Evolutionary conservation across 2,888 invertebrate species (phyloP), one percentile per base, ranked within the genome.

Genomic region (Drosophila percnosoma): DNA sequence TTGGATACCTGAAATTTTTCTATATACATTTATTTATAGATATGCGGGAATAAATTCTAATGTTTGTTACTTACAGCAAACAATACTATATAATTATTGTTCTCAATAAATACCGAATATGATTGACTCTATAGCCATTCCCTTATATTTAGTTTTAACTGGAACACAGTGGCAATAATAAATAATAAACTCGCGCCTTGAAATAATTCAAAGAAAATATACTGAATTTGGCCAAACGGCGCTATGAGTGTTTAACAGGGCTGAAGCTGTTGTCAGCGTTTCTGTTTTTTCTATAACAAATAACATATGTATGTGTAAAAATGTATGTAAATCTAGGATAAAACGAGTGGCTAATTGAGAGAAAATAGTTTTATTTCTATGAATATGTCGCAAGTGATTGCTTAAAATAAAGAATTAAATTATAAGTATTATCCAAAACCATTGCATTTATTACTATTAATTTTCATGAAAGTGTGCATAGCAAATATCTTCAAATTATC

Each of bases 391-490:
- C 57, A 73, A 68, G 66, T 68, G 62, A 61, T 61, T 69, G 62
- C 60, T 71, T 73, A 75, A 70, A 83, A 74, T 69, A 55, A 81
- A 55, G 48, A 79, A 72, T 74, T 80, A 72, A 68, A 65, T 67
- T 83, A 21, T 76, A 73, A 60, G 77, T 69, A 71, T 65, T 75
- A 73, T 83, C 84, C 81, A 68, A 75, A 84, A 84, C 84, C 81
- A 79, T 73, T 77, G 81, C 65, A 58, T 74, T 76, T 42, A 31
- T 79, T 57, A 68, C 53, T 61, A 60, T 79, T 79, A 73, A 67
- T 45, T 4, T 45, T 15, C 4, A 62, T 70, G 57, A 58, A 77
- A 67, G 52, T 71, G 85, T 79, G 84, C 67, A 76, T 78, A 68
- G 74, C 72, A 70, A 66, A 13, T 64, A 59, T 64, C 52, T 68